These are phyloP conservation scores for Heterochromis multidens DNA, from an alignment of 2,113 vertebrate species.

Conservation along the genomic window DNA sequence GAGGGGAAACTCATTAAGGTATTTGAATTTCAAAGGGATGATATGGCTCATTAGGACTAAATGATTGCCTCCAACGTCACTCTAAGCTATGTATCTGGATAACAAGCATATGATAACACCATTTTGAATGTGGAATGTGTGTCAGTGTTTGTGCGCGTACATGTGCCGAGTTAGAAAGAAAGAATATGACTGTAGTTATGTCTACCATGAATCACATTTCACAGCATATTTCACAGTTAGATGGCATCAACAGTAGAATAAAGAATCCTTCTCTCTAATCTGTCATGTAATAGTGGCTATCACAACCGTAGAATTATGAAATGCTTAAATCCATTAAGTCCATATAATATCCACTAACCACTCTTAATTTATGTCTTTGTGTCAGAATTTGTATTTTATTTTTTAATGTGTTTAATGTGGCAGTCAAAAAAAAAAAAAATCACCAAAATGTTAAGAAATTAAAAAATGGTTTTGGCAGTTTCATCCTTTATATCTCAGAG, in stretches of 20 bases:
- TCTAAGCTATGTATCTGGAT: slow-evolving; percentile 72
- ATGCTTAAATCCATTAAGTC: slow-evolving; percentile 42
- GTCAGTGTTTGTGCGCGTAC: slow-evolving; percentile 30
- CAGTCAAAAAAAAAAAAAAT: not conserved
- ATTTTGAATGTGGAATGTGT: slow-evolving; percentile 64
- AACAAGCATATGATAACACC: slow-evolving; percentile 76
- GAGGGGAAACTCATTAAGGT: slow-evolving; percentile 64
- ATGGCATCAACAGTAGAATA: slow-evolving; percentile 55
- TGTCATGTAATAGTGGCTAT: slow-evolving; percentile 44
- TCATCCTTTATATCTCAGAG: not conserved
- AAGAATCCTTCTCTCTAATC: slow-evolving; percentile 50
- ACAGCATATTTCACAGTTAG: slow-evolving; percentile 63
- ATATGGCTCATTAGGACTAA: slow-evolving; percentile 78
- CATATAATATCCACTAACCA: slow-evolving; percentile 12
- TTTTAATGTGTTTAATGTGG: not conserved
- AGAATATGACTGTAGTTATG: slow-evolving; percentile 44
- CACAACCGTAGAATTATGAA: slow-evolving; percentile 26
- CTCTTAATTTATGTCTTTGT: not conserved
- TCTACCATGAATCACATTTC: slow-evolving; percentile 65
- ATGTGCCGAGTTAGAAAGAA: slow-evolving; percentile 22
- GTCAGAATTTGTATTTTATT: not conserved
- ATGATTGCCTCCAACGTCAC: slow-evolving; percentile 74
- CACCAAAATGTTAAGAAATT: not conserved
- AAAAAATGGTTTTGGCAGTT: not conserved
- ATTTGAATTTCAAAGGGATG: slow-evolving; percentile 77